Base-by-base conservation (phyloP, 2,888 invertebrate genomes). In the Electrophaes corylata region DNA sequence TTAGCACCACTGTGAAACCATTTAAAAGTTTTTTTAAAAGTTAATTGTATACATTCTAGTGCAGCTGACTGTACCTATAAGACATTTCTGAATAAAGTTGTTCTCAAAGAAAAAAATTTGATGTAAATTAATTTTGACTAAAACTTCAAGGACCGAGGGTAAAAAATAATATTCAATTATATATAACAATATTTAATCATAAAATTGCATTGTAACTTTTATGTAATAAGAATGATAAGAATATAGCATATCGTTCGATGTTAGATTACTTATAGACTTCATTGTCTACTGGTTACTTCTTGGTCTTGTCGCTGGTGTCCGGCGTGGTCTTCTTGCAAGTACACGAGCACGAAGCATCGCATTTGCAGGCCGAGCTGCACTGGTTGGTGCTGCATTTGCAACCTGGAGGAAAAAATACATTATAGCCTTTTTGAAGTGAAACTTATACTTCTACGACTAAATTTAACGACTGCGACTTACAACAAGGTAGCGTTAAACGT, bases 311-410 rank as follows among this genome's bases (percentile, higher is more conserved):
- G 37, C 67, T 66, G 2, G 76, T 68, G 5, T 79, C 71, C 5
- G 76, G 65, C 0, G 76, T 65, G 5, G 78, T 53, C 35, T 78
- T 80, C 70, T 91, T 91, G 68, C 84, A 78, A 1, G 78, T 61
- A 74, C 92, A 92, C 14, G 75, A 81, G 80, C 92, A 92, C 2
- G 81, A 81, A 0, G 88, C 64, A 50, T 91, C 91, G 62, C 88
- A 91, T 64, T 89, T 88, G 76, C 89, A 91, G 19, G 77, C 71
- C 57, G 82, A 75, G 67, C 89, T 76, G 72, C 91, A 91, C 69
- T 91, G 86, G 46, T 72, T 78, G 4, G 81, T 49, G 35, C 81
- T 86, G 84, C 92, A 92, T 66, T 89, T 91, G 75, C 92, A 92
- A 60, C 62, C 92, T 92, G 79, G 4, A 20, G n/a, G 10, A 14